Base-by-base conservation (phyloP, 1,140 invertebrate species). In the Nasonia longicornis region DNA sequence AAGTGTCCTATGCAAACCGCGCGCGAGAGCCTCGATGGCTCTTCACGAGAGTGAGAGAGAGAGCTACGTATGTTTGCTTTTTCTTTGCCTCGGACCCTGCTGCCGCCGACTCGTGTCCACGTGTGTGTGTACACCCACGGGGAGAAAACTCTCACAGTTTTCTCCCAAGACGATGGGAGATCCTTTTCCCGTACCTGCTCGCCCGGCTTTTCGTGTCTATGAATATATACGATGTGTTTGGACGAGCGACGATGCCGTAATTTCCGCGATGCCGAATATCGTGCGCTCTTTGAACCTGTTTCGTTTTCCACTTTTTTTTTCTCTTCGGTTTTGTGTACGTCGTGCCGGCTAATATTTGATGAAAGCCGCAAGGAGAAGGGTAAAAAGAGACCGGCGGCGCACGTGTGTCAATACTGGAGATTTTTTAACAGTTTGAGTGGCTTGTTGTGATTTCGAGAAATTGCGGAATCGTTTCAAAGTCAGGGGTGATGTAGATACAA, bases 1-100 rank as follows among this genome's bases (percentile, higher is more conserved):
- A 63, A 6, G n/a, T 31, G 29, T 81, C 73, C 79, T 81, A 71
- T 77, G 73, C 72, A 81, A 81, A 81, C 73, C 64, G 35, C 31
- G 31, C n/a, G 31, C n/a, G 58, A 20, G 52, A 7, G 42, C 8
- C 26, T 80, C 48, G 31, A 73, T 67, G 48, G 52, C 26, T 14
- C 31, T 69, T 6, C 64, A 64, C 42, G 16, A 22, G 48, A 31
- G 38, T 8, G 38, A 42, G 10, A 42, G 38, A 42, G 35, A 10
- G 38, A 42, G 10, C 38, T n/a, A 8, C 6, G 52, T 58, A 20
- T 81, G 29, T 77, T 81, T 76, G 66, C 64, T 8, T 75, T 75
- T 70, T 52, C 73, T 75, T 80, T 71, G 67, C 48, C 6, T 42
- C 38, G 38, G 38, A 42, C 38, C 31, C 31, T 35, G n/a, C 26